Conservation (phyloP, 2,113 vertebrate species). For the Zapornia atra region DNA sequence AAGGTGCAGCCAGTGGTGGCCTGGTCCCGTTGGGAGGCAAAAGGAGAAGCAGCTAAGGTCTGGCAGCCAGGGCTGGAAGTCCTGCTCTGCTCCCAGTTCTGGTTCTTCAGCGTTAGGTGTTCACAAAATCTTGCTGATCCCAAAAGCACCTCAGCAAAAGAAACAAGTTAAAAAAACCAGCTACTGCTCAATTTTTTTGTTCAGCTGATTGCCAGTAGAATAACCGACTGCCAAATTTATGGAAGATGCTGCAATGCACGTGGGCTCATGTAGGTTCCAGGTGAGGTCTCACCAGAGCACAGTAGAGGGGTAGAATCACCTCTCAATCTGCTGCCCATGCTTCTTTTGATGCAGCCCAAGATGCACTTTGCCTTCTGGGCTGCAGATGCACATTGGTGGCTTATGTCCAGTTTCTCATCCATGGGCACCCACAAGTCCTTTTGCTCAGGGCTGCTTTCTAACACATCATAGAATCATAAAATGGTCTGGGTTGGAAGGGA, state of each 20-base stretch:
- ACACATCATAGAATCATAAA: no score
- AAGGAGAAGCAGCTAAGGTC: background rate
- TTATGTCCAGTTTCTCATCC: no score
- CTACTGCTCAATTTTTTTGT: background rate
- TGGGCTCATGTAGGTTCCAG: no score
- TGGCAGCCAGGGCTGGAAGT: background rate
- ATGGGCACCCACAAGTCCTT: no score
- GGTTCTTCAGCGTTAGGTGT: background rate
- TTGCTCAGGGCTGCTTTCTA: no score
- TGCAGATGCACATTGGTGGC: no score
- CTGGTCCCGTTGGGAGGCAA: background rate
- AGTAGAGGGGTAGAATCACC: no score
- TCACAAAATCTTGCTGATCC: background rate
- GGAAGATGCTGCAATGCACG: background rate
- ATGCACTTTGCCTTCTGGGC: no score
- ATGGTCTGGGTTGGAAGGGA: no score
- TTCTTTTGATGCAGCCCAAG: no score
- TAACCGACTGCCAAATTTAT: background rate
- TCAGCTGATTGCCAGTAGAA: background rate
- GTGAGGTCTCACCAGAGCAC: no score
- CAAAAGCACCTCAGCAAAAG: background rate
- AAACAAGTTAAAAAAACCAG: background rate
- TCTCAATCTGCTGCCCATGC: no score
- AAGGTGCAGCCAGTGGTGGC: background rate
- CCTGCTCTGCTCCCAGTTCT: background rate